phyloP scores from a whole-genome alignment of 2,113 vertebrate genomes.

The Orcinus orca region DNA sequence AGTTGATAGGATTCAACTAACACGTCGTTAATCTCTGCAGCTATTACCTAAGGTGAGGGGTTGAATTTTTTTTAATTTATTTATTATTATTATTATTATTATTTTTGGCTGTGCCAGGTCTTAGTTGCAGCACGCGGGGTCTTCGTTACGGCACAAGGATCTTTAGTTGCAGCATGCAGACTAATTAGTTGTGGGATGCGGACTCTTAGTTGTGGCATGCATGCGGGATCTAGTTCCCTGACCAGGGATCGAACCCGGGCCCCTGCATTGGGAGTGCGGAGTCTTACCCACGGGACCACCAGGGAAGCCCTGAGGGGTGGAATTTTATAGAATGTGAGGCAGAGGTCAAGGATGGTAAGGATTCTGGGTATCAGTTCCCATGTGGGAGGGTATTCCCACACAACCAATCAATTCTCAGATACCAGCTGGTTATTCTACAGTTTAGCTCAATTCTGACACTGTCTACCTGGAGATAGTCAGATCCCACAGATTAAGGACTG shows the following conservation, averaged over 20 bases:
- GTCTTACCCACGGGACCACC: too few species aligned
- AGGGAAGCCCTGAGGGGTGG: not conserved
- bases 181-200: too few species aligned
- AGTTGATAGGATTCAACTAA: not conserved
- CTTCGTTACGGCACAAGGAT: too few species aligned
- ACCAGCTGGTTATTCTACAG: not conserved
- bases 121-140: too few species aligned
- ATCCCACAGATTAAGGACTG: not conserved
- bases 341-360: not conserved
- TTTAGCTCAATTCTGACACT: not conserved
- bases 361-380: not conserved
- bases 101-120: too few species aligned
- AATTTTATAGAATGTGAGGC: not conserved
- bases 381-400: not conserved
- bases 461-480: not conserved
- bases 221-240: too few species aligned
- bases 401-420: not conserved
- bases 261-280: accelerated
- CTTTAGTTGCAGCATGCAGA: too few species aligned
- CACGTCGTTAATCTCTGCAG: not conserved
- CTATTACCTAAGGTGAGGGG: not conserved
- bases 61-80: not conserved
- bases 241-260: too few species aligned
- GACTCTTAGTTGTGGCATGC: too few species aligned
- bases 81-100: too few species aligned